Evolutionary conservation across 2,113 vertebrate species (phyloP).

Genomic region (Garra rufa): DNA sequence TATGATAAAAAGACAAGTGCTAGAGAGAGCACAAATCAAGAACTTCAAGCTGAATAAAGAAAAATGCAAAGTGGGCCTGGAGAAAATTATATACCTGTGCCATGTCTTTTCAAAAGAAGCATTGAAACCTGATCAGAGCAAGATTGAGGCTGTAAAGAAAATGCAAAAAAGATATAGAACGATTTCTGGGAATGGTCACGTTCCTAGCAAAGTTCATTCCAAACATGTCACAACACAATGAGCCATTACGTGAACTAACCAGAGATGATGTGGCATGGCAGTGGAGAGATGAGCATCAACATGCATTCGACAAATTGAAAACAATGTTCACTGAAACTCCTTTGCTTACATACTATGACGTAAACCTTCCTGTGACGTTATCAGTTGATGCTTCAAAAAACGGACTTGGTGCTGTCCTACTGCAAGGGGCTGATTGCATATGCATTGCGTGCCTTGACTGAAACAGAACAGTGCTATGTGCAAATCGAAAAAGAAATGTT

Average conservation of each 20-base stretch:
- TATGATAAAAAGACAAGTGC: no score
- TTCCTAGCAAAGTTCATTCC: no score
- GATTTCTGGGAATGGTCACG: no score
- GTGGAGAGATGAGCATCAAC: slow-evolving; percentile 29
- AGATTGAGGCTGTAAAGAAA: slow-evolving; percentile 18
- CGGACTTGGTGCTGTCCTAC: background rate
- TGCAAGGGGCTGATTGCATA: background rate
- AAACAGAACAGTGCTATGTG: slow-evolving; percentile 24
- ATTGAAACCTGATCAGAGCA: no score
- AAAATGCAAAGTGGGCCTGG: no score
- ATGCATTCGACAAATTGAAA: slow-evolving; percentile 41
- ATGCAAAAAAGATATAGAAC: no score
- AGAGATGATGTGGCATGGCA: background rate
- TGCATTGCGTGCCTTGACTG: background rate
- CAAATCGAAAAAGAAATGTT: slow-evolving; percentile 41
- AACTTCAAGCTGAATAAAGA: background rate
- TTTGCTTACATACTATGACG: slow-evolving; percentile 21
- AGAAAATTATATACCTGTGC: no score
- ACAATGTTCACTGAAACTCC: slow-evolving; percentile 37
- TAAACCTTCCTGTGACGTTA: background rate
- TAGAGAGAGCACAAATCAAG: no score
- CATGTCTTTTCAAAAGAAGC: no score
- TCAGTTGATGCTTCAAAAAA: background rate
- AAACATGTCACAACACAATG: no score
- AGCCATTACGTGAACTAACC: no score